Percentiles rank a stretch among this genome's conserved stretches.
Evolutionary conservation across 2,113 vertebrate genomes (phyloP).

Genomic region (Ramphastos sulfuratus): DNA sequence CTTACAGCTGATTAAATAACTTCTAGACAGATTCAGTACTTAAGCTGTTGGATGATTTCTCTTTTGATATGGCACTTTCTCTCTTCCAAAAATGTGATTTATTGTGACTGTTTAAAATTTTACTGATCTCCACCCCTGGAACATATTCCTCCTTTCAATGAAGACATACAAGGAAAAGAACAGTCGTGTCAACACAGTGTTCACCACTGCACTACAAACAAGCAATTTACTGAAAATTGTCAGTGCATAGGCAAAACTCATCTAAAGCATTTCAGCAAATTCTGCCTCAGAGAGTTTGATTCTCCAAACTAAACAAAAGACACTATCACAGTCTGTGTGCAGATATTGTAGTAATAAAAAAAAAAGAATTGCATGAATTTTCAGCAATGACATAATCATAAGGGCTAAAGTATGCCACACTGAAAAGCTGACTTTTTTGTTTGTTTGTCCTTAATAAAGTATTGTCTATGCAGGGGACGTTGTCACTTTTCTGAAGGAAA

Average conservation of each 20-base stretch:
- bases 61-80: neutral
- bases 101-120: neutral
- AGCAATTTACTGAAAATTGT: constrained; percentile 26
- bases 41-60: neutral
- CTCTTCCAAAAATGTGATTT: neutral
- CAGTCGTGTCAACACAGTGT: neutral
- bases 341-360: neutral
- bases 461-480: neutral
- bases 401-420: neutral
- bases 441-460: neutral
- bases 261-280: constrained; percentile 18
- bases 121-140: neutral
- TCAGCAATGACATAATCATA: neutral
- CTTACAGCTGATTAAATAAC: neutral
- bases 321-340: constrained; percentile 1
- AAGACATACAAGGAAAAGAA: constrained; percentile 22
- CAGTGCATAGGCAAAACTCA: constrained; percentile 32
- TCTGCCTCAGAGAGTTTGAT: neutral
- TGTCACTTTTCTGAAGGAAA: neutral
- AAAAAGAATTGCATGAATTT: neutral
- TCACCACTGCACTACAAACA: neutral
- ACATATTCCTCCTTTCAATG: neutral
- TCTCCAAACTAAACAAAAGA: neutral
- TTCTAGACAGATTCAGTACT: neutral
- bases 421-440: neutral